Evolutionary conservation across 2,888 invertebrate species (phyloP).

Genomic region (Litoditis marina): DNA sequence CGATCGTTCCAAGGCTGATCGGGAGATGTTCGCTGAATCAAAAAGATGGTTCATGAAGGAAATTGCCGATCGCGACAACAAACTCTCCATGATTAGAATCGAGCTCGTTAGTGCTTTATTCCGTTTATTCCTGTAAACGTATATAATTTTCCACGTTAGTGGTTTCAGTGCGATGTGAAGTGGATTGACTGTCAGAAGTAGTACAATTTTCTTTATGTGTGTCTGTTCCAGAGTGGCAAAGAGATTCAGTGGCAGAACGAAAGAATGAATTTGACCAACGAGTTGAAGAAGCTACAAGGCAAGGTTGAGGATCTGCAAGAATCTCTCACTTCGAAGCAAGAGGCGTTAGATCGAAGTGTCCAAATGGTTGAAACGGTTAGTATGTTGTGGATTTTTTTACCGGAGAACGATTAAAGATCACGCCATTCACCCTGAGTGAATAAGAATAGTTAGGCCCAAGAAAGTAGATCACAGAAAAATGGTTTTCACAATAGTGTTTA

Average conservation of each 20-base stretch:
- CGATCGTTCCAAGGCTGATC: slow-evolving; percentile 24
- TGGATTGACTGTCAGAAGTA: not conserved
- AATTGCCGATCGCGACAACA: slow-evolving; percentile 42
- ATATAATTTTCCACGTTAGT: no score
- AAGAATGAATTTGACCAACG: not conserved
- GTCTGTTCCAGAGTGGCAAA: slow-evolving; percentile 10
- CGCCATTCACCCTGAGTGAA: no score
- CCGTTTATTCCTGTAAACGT: no score
- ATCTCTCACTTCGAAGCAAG: slow-evolving; percentile 2
- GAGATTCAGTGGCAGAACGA: slow-evolving; percentile 23
- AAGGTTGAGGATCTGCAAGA: slow-evolving; percentile 4
- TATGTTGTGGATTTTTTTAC: not conserved
- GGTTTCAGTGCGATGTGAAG: no score
- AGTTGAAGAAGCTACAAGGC: slow-evolving; percentile 5
- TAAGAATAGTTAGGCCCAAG: no score
- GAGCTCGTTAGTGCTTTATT: slow-evolving; percentile 28
- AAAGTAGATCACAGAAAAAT: no score
- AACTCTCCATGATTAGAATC: slow-evolving; percentile 40
- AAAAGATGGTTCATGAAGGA: slow-evolving; percentile 41
- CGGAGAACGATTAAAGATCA: no score
- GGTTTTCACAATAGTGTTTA: no score
- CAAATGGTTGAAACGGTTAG: slow-evolving; percentile 9
- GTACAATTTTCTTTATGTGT: slow-evolving; percentile 3
- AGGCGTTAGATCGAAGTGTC: slow-evolving; percentile 7
- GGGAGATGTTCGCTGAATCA: slow-evolving; percentile 24